Conservation (phyloP, 1,140 invertebrate genomes). For the Drosophila equinoxialis region DNA sequence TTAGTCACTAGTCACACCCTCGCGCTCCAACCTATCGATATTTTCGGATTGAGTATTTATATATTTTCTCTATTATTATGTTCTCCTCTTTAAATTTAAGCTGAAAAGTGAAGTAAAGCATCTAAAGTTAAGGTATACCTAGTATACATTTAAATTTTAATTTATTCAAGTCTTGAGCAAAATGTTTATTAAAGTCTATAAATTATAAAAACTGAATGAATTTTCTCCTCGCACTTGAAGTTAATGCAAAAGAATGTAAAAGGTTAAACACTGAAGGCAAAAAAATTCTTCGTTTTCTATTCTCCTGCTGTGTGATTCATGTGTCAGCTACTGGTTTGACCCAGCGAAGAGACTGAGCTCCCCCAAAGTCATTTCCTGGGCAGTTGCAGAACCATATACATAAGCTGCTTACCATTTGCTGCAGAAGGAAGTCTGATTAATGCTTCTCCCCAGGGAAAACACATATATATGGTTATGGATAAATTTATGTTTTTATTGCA, state of each 20-base stretch:
- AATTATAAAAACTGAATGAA: conserved; percentile 1
- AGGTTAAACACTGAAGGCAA: neutral
- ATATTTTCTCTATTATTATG: neutral
- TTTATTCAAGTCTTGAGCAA: conserved; percentile 49
- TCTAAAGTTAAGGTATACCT: neutral
- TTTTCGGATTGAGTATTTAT: neutral
- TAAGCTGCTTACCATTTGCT: conserved; percentile 39
- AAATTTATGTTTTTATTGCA: conserved; percentile 69
- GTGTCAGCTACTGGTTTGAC: conserved; percentile 41
- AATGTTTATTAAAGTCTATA: conserved; percentile 57
- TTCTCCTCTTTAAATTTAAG: neutral
- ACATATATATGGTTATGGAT: conserved; percentile 42
- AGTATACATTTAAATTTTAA: conserved; percentile 35
- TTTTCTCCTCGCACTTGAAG: neutral
- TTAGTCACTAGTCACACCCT: conserved; percentile 61
- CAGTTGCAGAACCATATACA: neutral
- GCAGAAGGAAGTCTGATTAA: conserved; percentile 54
- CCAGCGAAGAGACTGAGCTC: conserved; percentile 11
- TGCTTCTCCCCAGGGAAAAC: conserved; percentile 14
- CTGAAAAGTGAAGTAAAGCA: neutral
- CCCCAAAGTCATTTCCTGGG: no score
- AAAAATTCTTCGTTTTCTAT: neutral
- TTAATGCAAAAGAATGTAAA: neutral
- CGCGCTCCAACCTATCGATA: neutral
- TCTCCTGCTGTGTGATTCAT: conserved; percentile 55